phyloP scores from a whole-genome alignment of 2,113 vertebrate genomes.

The Ciconia boyciana region DNA sequence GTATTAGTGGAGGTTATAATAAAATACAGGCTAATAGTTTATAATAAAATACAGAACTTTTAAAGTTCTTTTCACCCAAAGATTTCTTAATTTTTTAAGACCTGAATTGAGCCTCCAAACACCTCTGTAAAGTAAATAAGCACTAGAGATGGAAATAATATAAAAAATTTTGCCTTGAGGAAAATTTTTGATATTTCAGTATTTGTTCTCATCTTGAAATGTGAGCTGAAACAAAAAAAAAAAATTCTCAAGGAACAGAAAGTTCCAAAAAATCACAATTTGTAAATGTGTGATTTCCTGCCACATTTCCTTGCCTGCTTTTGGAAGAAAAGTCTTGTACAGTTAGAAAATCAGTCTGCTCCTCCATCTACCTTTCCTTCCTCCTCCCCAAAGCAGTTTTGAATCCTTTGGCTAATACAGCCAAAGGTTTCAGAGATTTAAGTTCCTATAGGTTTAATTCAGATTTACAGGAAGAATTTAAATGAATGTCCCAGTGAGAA shows the following conservation, averaged over 20 bases:
- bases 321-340: neutral
- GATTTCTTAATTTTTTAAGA: neutral
- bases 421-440: neutral
- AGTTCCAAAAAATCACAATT: neutral
- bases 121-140: neutral
- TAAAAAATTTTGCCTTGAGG: neutral
- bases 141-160: neutral
- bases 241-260: neutral
- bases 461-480: neutral
- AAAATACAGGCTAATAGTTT: neutral
- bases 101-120: neutral
- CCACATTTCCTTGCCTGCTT: neutral
- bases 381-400: neutral
- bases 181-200: neutral
- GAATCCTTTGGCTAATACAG: neutral
- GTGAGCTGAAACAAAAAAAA: neutral
- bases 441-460: neutral
- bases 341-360: neutral
- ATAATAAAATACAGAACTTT: neutral
- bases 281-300: neutral
- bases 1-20: neutral
- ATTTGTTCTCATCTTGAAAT: neutral
- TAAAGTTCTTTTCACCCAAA: neutral
- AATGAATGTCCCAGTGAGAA: neutral
- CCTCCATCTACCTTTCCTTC: neutral